Evolutionary conservation across 2,113 vertebrate genomes (phyloP).

Genomic region (Pelodiscus sinensis): DNA sequence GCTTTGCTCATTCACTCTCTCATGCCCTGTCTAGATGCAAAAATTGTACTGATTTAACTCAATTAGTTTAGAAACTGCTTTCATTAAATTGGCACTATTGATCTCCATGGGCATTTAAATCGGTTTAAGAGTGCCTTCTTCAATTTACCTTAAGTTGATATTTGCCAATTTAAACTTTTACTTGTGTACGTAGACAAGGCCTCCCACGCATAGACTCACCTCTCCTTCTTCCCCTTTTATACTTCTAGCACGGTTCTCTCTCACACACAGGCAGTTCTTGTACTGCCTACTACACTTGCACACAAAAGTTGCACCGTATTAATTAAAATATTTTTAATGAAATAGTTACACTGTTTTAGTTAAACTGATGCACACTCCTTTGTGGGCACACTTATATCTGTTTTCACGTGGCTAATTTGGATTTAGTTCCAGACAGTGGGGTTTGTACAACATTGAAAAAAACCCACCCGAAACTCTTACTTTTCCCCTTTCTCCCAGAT

Average conservation of each 20-base stretch:
- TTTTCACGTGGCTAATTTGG: neutral
- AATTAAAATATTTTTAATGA: neutral
- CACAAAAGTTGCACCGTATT: neutral
- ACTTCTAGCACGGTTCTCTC: neutral
- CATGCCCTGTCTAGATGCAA: neutral
- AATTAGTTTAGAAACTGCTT: neutral
- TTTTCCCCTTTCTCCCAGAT: too few relatives aligned
- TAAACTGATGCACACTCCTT: neutral
- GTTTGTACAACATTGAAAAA: neutral
- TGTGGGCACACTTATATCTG: neutral
- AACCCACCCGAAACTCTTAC: neutral
- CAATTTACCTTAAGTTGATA: neutral
- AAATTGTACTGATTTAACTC: neutral
- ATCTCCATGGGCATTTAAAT: neutral
- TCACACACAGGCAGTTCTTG: neutral
- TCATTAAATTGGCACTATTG: neutral
- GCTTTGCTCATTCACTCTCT: neutral
- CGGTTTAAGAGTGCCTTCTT: neutral
- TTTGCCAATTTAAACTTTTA: neutral
- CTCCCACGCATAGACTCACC: neutral
- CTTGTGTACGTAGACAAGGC: neutral
- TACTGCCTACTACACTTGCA: neutral
- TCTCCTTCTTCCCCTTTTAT: neutral
- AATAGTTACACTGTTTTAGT: neutral
- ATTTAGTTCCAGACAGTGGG: neutral